These are phyloP conservation scores for Mirza zaza DNA, from an alignment of 2,113 vertebrate species.

Conservation along the genomic window DNA sequence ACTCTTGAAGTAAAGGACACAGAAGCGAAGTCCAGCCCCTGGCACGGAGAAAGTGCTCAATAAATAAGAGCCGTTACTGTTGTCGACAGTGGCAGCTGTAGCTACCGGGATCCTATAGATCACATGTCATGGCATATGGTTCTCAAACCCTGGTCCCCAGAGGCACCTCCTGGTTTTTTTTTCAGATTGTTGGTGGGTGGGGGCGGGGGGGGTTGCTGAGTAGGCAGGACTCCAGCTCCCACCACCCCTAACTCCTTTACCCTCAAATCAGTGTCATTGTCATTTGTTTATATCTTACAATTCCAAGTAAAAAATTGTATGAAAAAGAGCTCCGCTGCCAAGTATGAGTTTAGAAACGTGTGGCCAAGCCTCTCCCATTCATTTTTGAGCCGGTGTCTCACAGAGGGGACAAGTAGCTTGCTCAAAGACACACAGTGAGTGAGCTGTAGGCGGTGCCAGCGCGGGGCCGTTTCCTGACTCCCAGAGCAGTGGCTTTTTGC, in stretches of 20 bases:
- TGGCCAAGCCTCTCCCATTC: background rate
- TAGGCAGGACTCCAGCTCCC: background rate
- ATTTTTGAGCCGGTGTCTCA: background rate
- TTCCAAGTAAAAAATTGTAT: constrained; percentile 20
- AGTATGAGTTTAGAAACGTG: background rate
- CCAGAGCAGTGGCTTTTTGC: background rate
- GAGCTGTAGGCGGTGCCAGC: background rate
- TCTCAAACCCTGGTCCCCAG: background rate
- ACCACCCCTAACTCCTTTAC: background rate
- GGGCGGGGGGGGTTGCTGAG: background rate
- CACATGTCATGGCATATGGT: rapidly evolving
- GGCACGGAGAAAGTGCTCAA: background rate
- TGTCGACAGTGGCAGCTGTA: background rate
- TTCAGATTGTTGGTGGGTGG: background rate
- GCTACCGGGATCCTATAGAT: background rate
- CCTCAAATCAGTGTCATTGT: background rate
- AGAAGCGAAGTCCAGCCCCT: background rate
- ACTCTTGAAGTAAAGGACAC: background rate
- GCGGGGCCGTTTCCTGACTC: background rate
- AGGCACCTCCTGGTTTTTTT: background rate
- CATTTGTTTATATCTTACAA: background rate
- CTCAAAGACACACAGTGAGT: background rate
- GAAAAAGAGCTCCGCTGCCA: background rate
- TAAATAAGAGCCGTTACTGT: background rate
- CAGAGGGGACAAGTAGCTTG: background rate